phyloP scores from a whole-genome alignment of 1,140 invertebrate species.

The Caerostris darwini region DNA sequence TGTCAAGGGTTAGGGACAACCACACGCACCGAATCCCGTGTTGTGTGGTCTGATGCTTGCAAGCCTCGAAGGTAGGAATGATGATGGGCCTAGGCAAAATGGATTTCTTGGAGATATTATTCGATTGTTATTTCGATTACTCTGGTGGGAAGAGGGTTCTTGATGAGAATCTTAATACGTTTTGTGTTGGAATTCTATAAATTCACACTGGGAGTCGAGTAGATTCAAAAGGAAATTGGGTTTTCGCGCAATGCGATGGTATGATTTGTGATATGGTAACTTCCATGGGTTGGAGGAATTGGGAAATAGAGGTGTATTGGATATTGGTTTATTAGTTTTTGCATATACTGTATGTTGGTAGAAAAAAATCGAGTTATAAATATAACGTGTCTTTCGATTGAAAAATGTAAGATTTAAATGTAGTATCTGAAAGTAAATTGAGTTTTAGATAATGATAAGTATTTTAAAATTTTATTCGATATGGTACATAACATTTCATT shows the following conservation, averaged over 20 bases:
- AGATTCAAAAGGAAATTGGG: background rate
- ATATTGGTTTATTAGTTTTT: background rate
- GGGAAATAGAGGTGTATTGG: background rate
- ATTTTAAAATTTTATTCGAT: too few relatives aligned
- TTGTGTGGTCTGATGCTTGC: background rate
- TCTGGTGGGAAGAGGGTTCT: background rate
- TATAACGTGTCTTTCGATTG: too few relatives aligned
- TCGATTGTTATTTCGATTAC: slow-evolving; percentile 19
- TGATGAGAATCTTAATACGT: slow-evolving; percentile 3
- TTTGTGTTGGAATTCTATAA: slow-evolving; percentile 12
- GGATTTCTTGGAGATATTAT: slow-evolving; percentile 1
- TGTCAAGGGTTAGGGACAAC: background rate
- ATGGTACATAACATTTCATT: too few relatives aligned
- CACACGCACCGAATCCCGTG: background rate
- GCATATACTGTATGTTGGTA: too few relatives aligned
- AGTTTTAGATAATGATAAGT: too few relatives aligned
- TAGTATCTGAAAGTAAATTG: too few relatives aligned
- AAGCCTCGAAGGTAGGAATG: background rate
- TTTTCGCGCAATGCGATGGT: background rate
- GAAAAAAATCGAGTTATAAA: too few relatives aligned
- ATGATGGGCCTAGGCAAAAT: slow-evolving; percentile 17
- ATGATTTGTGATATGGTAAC: background rate
- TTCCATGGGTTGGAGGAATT: background rate
- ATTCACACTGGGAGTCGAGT: background rate
- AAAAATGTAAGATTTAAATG: too few relatives aligned